Evolutionary conservation across 2,113 vertebrate genomes (phyloP).

Genomic region (Nettapus auritus): DNA sequence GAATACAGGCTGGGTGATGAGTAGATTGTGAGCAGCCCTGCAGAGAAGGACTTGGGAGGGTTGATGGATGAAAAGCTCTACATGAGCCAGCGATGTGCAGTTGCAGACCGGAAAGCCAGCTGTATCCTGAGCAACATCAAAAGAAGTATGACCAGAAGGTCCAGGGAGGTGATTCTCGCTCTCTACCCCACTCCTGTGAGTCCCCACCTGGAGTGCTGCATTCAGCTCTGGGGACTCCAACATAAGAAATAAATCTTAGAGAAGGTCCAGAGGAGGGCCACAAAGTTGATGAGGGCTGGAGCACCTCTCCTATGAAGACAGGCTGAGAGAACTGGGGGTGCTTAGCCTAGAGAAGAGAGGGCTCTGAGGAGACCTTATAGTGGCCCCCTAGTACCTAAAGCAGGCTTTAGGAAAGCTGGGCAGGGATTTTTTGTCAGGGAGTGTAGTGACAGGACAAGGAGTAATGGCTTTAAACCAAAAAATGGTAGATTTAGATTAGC

Average conservation of each 20-base stretch:
- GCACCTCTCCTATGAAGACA: not conserved
- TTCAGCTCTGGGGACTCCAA: not conserved
- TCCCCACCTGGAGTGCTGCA: not conserved
- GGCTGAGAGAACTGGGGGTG: too few species aligned
- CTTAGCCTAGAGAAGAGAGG: too few species aligned
- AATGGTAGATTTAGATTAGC: too few species aligned
- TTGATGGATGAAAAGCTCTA: not conserved
- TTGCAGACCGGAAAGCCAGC: not conserved
- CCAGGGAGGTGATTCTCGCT: not conserved
- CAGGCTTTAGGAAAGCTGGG: too few species aligned
- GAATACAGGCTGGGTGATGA: not conserved
- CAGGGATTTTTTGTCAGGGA: too few species aligned
- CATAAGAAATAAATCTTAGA: not conserved
- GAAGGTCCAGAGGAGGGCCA: not conserved
- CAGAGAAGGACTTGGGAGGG: not conserved
- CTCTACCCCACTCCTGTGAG: not conserved
- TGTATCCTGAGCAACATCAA: not conserved
- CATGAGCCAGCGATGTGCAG: not conserved
- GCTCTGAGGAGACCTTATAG: too few species aligned
- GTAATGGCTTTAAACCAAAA: too few species aligned
- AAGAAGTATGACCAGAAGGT: not conserved
- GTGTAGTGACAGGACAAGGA: too few species aligned
- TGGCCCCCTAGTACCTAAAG: too few species aligned
- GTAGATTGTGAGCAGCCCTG: not conserved
- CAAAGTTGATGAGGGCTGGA: not conserved